These are phyloP conservation scores for Penaeus japonicus DNA, from an alignment of 1,140 invertebrate genomes.

Conservation along the genomic window DNA sequence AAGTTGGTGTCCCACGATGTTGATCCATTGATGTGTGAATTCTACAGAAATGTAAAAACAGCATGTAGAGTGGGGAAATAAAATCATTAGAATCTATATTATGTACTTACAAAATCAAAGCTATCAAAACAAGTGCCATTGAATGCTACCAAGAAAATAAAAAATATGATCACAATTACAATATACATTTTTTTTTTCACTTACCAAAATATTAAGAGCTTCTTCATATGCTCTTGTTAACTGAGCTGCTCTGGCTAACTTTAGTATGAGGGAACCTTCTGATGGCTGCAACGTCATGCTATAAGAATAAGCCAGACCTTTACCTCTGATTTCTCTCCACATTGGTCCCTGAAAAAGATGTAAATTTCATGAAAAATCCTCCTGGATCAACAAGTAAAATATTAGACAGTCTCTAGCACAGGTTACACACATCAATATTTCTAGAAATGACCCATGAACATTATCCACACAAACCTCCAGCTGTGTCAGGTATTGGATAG, in stretches of 20 bases:
- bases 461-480: constrained; percentile 71
- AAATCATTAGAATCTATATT: too few relatives aligned
- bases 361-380: neutral
- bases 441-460: neutral
- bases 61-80: too few relatives aligned
- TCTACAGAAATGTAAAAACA: constrained; percentile 66
- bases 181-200: constrained; percentile 60
- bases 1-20: constrained; percentile 75
- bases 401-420: neutral
- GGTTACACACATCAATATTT: neutral
- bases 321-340: constrained; percentile 84
- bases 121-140: too few relatives aligned
- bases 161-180: neutral
- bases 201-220: constrained; percentile 77
- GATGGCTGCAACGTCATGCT: constrained; percentile 71
- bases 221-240: constrained; percentile 79
- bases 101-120: neutral
- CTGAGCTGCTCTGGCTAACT: constrained; percentile 76
- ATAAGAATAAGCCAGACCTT: constrained; percentile 84
- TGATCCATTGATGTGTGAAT: constrained; percentile 71
- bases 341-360: constrained; percentile 76
- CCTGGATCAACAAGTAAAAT: neutral
- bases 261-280: constrained; percentile 77
- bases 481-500: constrained; percentile 86
- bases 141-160: neutral